Conservation (phyloP, 2,888 invertebrate genomes). For the Apodemia zela region DNA sequence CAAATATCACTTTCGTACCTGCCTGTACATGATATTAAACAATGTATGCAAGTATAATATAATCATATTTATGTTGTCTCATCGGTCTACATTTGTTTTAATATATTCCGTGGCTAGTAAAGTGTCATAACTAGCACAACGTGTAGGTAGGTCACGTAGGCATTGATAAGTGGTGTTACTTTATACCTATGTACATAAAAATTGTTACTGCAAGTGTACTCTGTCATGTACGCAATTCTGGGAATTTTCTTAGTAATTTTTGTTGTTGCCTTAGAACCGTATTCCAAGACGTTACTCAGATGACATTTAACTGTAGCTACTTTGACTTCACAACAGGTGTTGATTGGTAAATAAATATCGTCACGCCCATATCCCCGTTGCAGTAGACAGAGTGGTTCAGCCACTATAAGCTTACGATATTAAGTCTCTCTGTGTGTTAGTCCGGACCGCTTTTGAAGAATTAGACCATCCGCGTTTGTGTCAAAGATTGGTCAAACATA, state of each 20-base stretch:
- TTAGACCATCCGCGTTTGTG: too few relatives aligned
- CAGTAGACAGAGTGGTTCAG: too few relatives aligned
- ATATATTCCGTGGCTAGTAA: conserved; percentile 31
- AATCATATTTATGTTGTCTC: conserved; percentile 34
- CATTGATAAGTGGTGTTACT: conserved; percentile 37
- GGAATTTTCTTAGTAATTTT: conserved; percentile 1
- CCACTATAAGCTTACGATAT: too few relatives aligned
- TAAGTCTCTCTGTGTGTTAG: too few relatives aligned
- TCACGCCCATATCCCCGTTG: background rate
- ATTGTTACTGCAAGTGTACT: background rate
- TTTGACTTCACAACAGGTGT: background rate
- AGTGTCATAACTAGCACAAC: conserved; percentile 40
- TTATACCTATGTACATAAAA: conserved; percentile 21
- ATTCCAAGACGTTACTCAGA: background rate
- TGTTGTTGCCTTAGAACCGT: background rate
- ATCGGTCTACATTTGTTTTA: conserved; percentile 29
- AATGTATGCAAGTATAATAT: conserved; percentile 39
- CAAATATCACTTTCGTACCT: background rate
- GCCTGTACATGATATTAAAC: background rate
- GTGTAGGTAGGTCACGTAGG: conserved; percentile 71
- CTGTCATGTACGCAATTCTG: background rate
- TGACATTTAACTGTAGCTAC: background rate
- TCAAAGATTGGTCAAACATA: too few relatives aligned
- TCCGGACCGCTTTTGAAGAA: too few relatives aligned
- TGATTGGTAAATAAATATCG: background rate